Evolutionary conservation across 2,113 vertebrate genomes (phyloP).

Genomic region (Caloenas nicobarica): DNA sequence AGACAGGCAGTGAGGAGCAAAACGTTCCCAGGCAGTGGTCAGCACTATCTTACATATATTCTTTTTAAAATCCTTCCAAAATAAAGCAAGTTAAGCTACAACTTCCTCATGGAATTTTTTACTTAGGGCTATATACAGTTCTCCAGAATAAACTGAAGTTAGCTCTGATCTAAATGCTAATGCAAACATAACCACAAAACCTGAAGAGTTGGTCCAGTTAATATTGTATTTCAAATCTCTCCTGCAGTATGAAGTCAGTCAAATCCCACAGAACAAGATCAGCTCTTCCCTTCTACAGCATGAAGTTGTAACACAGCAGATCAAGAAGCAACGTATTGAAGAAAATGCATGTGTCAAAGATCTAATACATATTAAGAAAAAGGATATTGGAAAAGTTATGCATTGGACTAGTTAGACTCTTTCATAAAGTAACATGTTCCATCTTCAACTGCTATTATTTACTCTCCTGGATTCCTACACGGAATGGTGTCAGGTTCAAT

Average conservation of each 20-base stretch:
- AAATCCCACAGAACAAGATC: neutral
- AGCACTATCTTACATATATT: rapidly evolving
- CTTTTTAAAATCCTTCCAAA: neutral
- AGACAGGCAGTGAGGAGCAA: neutral
- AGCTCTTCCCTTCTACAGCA: neutral
- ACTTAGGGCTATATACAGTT: neutral
- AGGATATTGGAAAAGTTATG: neutral
- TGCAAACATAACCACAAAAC: neutral
- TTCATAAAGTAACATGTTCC: neutral
- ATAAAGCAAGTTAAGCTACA: neutral
- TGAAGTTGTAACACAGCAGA: neutral
- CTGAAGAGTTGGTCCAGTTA: neutral
- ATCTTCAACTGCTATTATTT: neutral
- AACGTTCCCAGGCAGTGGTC: neutral
- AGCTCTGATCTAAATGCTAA: neutral
- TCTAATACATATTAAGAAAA: neutral
- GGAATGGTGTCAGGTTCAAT: neutral
- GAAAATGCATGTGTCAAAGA: neutral
- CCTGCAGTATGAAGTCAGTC: neutral
- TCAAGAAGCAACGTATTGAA: neutral
- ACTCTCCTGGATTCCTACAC: neutral
- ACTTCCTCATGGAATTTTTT: rapidly evolving
- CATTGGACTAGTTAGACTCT: neutral
- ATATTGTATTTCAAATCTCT: neutral
- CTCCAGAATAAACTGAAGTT: neutral